Conservation (phyloP, 2,797 vertebrate genomes). For the Coccyzus lansbergi region DNA sequence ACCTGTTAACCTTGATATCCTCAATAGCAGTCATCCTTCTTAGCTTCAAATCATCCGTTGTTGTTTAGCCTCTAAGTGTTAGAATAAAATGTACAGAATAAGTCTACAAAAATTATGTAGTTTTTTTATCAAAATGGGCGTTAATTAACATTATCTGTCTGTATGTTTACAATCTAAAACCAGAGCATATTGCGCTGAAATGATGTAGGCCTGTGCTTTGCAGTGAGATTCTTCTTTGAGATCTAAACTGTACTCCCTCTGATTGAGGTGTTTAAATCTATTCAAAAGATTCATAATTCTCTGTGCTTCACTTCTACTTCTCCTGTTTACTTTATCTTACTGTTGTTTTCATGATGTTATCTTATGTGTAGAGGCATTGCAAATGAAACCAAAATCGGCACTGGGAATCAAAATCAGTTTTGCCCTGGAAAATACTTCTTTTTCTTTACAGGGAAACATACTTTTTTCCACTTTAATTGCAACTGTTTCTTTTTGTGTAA, state of each 20-base stretch:
- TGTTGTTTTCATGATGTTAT: neutral
- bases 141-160: neutral
- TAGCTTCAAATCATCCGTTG: neutral
- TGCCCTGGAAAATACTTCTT: neutral
- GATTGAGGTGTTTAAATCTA: neutral
- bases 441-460: neutral
- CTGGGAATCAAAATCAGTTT: neutral
- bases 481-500: neutral
- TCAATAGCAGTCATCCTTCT: neutral
- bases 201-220: neutral
- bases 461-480: neutral
- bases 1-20: conserved; percentile 33
- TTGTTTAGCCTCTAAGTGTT: neutral
- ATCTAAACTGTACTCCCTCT: neutral
- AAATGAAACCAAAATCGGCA: neutral
- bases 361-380: neutral
- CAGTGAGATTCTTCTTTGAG: neutral
- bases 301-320: neutral
- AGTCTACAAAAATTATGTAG: neutral
- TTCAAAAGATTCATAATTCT: neutral
- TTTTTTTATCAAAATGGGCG: neutral
- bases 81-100: neutral
- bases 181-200: neutral
- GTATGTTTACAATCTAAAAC: neutral
- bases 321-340: neutral